Conservation (phyloP, 2,113 vertebrate species). For the Butorides virescens region DNA sequence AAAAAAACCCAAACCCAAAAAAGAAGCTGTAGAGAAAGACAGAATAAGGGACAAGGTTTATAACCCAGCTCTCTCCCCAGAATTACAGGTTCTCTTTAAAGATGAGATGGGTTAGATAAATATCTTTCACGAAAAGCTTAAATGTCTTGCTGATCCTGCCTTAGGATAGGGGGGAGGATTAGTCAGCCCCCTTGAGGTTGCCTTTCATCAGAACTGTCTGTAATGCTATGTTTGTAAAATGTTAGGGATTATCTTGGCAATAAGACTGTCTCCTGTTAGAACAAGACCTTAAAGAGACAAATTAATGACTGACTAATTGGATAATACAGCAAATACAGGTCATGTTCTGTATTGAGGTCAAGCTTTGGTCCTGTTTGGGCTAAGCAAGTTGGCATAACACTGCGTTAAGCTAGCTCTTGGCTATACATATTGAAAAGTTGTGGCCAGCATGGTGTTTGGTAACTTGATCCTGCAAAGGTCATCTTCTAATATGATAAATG, state of each 20-base stretch:
- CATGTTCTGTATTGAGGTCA: not conserved
- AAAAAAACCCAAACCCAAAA: not conserved
- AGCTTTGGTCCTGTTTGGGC: not conserved
- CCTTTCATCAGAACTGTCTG: constrained; percentile 48
- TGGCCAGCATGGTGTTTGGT: not conserved
- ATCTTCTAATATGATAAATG: not conserved
- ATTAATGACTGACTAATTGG: constrained; percentile 50
- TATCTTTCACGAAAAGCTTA: constrained; percentile 46
- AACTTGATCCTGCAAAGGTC: constrained; percentile 9
- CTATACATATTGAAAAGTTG: not conserved
- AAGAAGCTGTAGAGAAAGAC: not conserved
- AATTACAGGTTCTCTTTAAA: constrained; percentile 16
- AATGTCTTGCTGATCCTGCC: constrained; percentile 45
- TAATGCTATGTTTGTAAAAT: constrained; percentile 45
- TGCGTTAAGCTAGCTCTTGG: not conserved
- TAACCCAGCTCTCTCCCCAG: not conserved
- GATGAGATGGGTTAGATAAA: constrained; percentile 33
- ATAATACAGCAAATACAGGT: not conserved
- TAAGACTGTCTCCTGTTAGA: constrained; percentile 43
- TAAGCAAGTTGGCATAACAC: not conserved
- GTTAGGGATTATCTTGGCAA: constrained; percentile 47
- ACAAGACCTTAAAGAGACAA: constrained; percentile 44
- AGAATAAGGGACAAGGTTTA: not conserved
- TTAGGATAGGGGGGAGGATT: constrained; percentile 33
- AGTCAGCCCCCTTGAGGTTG: constrained; percentile 7